These are phyloP conservation scores for Myoxocephalus aenaeus DNA, from an alignment of 2,797 vertebrate genomes.

Conservation along the genomic window DNA sequence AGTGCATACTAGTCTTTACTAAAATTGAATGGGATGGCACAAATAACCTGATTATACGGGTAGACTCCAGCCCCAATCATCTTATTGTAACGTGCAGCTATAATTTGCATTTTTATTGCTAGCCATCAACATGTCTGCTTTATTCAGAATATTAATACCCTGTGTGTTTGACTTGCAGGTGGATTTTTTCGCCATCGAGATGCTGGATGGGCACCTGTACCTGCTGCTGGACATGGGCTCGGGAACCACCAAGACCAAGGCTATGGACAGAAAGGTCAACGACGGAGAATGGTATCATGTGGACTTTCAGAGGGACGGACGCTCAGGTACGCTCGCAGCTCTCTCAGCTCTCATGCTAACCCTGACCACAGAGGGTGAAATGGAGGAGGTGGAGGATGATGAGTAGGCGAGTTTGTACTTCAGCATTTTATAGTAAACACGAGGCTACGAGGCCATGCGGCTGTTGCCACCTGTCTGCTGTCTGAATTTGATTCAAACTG, in stretches of 20 bases:
- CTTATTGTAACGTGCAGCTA: slow-evolving; percentile 25
- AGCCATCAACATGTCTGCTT: slow-evolving; percentile 5
- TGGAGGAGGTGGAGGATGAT: slow-evolving; percentile 19
- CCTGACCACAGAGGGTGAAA: slow-evolving; percentile 19
- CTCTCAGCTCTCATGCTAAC: slow-evolving; percentile 13
- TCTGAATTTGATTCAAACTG: slow-evolving; percentile 39
- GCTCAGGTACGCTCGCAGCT: slow-evolving; percentile 87
- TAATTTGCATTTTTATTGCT: slow-evolving; percentile 38
- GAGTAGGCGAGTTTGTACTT: slow-evolving; percentile 11
- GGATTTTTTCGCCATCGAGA: slow-evolving; percentile 98
- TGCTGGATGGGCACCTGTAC: slow-evolving; percentile 98
- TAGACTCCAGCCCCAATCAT: background rate
- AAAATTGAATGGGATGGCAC: slow-evolving; percentile 2
- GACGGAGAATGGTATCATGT: slow-evolving; percentile 99
- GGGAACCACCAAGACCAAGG: slow-evolving; percentile 97
- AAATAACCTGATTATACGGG: slow-evolving; percentile 8
- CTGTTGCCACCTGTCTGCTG: slow-evolving; percentile 5
- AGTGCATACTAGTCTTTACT: slow-evolving; percentile 3
- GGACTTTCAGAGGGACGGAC: slow-evolving; percentile 97
- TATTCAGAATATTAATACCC: slow-evolving; percentile 34
- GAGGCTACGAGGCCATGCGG: background rate
- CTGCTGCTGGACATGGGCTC: slow-evolving; percentile 98
- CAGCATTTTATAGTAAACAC: slow-evolving; percentile 27
- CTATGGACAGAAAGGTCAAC: slow-evolving; percentile 96
- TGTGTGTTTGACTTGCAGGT: slow-evolving; percentile 79